Conservation (phyloP, 1,140 invertebrate species). For the Muscidifurax raptorellus region DNA sequence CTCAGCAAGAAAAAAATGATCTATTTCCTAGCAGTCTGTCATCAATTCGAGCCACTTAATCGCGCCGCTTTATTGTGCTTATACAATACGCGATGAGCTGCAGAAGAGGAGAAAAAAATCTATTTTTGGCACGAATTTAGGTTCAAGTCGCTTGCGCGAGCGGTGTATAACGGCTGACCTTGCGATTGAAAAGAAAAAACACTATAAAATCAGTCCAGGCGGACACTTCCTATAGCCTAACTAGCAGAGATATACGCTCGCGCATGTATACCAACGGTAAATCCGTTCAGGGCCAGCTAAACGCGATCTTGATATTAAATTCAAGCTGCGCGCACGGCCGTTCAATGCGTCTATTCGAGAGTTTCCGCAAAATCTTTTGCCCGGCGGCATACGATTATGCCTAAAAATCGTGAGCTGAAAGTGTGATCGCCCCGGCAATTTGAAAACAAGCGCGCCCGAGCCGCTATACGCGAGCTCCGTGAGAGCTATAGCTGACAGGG, state of each 20-base stretch:
- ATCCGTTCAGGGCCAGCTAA: conserved; percentile 43
- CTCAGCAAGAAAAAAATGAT: not conserved
- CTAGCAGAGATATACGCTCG: not conserved
- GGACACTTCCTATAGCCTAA: conserved; percentile 13
- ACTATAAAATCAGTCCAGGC: conserved; percentile 51
- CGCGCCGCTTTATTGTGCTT: not conserved
- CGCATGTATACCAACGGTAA: conserved; percentile 41
- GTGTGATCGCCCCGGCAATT: not conserved
- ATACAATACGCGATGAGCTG: no score
- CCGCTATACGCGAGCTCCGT: not conserved
- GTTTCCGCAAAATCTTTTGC: conserved; percentile 41
- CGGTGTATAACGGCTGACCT: conserved; percentile 53
- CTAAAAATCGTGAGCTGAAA: conserved; percentile 46
- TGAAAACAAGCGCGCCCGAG: conserved; percentile 14
- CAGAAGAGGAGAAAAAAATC: conserved; percentile 33
- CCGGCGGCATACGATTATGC: conserved; percentile 26
- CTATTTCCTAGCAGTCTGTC: not conserved
- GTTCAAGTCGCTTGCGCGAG: conserved; percentile 46
- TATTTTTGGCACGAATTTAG: conserved; percentile 52
- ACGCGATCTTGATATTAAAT: conserved; percentile 45
- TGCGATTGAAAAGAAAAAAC: conserved; percentile 56
- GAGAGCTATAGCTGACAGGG: not conserved
- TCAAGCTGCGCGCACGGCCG: conserved; percentile 30
- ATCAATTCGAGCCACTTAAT: not conserved
- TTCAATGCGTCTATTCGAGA: conserved; percentile 38